Evolutionary conservation across 2,113 vertebrate genomes (phyloP), one percentile per base, ranked within the genome.

Genomic region (Scomber japonicus): DNA sequence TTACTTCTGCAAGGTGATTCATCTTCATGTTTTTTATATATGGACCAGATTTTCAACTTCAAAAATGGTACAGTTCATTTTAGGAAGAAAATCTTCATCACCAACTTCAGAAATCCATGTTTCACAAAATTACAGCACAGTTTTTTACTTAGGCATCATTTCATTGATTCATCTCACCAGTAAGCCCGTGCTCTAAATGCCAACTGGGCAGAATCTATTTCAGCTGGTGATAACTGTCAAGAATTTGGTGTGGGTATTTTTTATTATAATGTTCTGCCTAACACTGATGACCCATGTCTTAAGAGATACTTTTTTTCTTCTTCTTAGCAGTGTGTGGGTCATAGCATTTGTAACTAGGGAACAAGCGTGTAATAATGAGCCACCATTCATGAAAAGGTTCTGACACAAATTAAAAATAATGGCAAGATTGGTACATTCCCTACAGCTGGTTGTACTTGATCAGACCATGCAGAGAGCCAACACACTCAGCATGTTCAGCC

Each of bases 371-470:
- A 71, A 85, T 69, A 89, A 88, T 86, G 68, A 86, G 61, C 51
- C 49, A 19, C 63, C 63, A 48, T 70, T 84, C 71, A 61, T 69
- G 75, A 79, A 85, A 84, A 71, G 16, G 56, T n/a, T 82, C 65
- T 73, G 83, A 93, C 84, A 72, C 83, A 90, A 89, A 92, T 90
- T 78, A 83, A 88, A 89, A 89, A 89, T 90, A 89, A 88, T 86
- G 63, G 65, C 46, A 64, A 82, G 79, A 76, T 76, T 81, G 0
- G 44, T 59, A 82, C 72, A 30, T 72, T 85, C 68, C 88, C 88
- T 63, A 48, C 75, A 89, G 90, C 88, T 72, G 73, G 69, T 78
- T 75, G 70, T 80, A 80, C 84, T 90, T 75, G 70, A 89, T 83
- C 72, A 72, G 63, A 61, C 78, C 81, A 67, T 44, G 71, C 78